phyloP scores from a whole-genome alignment of 2,888 invertebrate species.

The Oxyteleia sp. region DNA sequence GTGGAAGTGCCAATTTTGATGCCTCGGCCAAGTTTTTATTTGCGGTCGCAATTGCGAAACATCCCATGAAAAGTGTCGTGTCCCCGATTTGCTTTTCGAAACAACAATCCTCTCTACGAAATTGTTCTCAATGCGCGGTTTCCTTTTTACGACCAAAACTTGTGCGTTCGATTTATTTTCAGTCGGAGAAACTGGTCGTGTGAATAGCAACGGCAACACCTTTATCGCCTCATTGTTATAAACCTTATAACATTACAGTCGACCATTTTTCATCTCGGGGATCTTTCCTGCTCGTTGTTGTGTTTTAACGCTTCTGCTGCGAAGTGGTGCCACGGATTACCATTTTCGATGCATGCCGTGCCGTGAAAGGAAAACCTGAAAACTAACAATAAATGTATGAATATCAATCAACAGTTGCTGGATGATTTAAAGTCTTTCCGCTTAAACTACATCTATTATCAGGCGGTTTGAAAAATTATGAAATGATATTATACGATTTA shows the following conservation, averaged over 20 bases:
- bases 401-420: too few relatives aligned
- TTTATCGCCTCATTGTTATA: conserved; percentile 46
- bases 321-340: too few relatives aligned
- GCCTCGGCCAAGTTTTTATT: conserved; percentile 5
- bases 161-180: conserved; percentile 60
- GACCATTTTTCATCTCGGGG: conserved; percentile 15
- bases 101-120: conserved; percentile 50
- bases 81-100: conserved; percentile 56
- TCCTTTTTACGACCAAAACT: conserved; percentile 64
- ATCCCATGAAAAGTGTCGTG: conserved; percentile 19
- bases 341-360: too few relatives aligned
- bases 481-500: too few relatives aligned
- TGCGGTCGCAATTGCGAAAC: conserved; percentile 35
- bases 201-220: conserved; percentile 50
- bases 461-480: too few relatives aligned
- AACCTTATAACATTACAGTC: conserved; percentile 14
- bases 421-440: too few relatives aligned
- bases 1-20: too few relatives aligned
- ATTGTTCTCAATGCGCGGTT: conserved; percentile 60
- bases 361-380: too few relatives aligned
- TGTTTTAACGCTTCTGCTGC: too few relatives aligned
- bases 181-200: conserved; percentile 63
- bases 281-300: conserved; percentile 9
- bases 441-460: too few relatives aligned
- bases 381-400: too few relatives aligned